These are phyloP conservation scores for Xerus rutilus DNA, from an alignment of 2,797 vertebrate species.

Conservation along the genomic window DNA sequence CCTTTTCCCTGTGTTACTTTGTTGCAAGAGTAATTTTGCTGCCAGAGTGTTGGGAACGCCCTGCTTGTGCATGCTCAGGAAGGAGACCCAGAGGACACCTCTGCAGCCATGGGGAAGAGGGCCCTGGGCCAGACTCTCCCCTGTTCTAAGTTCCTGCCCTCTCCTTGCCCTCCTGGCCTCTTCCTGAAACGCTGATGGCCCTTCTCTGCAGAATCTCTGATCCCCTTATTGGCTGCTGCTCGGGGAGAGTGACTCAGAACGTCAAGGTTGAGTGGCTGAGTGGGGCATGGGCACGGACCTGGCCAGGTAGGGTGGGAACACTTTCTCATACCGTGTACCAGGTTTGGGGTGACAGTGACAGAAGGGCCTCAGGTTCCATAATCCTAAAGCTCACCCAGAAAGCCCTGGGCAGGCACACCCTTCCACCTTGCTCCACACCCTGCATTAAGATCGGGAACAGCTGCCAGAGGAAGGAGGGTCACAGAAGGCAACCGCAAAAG, in stretches of 20 bases:
- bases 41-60: neutral
- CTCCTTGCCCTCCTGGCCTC: neutral
- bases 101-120: neutral
- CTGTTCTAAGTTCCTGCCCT: neutral
- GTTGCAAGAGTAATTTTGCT: neutral
- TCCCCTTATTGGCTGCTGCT: slow-evolving; percentile 46
- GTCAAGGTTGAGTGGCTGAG: neutral
- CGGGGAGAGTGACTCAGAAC: slow-evolving; percentile 66
- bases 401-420: slow-evolving; percentile 55
- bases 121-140: neutral
- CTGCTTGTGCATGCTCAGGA: neutral
- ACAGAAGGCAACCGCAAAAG: neutral
- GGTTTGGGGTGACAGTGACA: neutral
- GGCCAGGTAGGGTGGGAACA: neutral
- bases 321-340: slow-evolving; percentile 53
- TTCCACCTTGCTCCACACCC: neutral
- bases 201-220: neutral
- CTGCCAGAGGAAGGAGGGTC: slow-evolving; percentile 47
- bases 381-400: slow-evolving; percentile 66
- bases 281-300: neutral
- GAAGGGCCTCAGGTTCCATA: slow-evolving; percentile 39
- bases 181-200: neutral
- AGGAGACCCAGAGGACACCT: neutral
- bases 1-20: neutral
- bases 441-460: neutral